Evolutionary conservation across 2,888 invertebrate genomes (phyloP), one percentile per base, ranked within the genome.

Genomic region (Oeneis ivallda): DNA sequence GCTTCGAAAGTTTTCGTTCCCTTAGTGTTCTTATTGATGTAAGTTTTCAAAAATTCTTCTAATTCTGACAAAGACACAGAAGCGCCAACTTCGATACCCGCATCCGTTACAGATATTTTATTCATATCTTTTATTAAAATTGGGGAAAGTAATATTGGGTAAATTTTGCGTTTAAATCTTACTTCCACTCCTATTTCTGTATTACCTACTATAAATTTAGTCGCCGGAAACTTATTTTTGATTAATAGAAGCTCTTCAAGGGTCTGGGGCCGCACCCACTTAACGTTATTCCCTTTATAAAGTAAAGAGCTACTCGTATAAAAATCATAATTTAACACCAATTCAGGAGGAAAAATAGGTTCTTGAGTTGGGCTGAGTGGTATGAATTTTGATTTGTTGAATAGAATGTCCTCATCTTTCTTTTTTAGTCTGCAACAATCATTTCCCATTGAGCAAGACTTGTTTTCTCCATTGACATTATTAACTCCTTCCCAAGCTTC

Each of bases 171-270:
- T 81, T 97, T 97, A 79, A 98, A 96, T 85, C 98, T 98, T 9
- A 96, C 93, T 91, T 99, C 98, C 15, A 99, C 95, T 0, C 97
- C 97, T 61, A 98, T 92, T 93, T 98, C 98, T 0, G 97, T 97
- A 79, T 98, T 98, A 26, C 98, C 98, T 47, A 95, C 95, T n/a
- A 98, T 93, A 26, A 98, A 92, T 91, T 96, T 96, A 11, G 96
- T 95, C 47, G 93, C 77, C 0, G 95, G 95, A 83, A 93, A 89
- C 57, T 91, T 80, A 0, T 92, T 77, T 85, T 98, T 98, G 13
- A 98, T 79, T 8, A 86, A 74, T 7, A 97, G 83, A 32, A 98
- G 78, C 64, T 96, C 93, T 17, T 92, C 74, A 15, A 98, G 77
- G n/a, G 79, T 92, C 3, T 88, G 93, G 0, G 98, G 98, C 59